Evolutionary conservation across 2,888 invertebrate genomes (phyloP).

Genomic region (Tipula helvola): DNA sequence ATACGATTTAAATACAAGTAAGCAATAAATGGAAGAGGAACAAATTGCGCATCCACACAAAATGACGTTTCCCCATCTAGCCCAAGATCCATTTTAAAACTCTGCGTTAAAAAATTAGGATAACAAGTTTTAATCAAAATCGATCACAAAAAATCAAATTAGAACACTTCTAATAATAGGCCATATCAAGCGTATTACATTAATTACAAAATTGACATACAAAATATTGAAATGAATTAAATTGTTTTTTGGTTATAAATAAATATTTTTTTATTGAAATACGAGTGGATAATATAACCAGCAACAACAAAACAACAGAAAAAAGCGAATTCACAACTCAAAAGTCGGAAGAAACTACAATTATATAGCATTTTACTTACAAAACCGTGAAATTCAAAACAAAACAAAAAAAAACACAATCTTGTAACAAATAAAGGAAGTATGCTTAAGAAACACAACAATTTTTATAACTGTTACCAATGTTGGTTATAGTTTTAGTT

Average conservation of each 20-base stretch:
- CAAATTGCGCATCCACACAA: too few species aligned
- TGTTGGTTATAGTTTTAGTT: not conserved
- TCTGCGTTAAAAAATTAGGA: too few species aligned
- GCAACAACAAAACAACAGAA: not conserved
- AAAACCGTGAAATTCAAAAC: not conserved
- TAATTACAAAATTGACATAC: not conserved
- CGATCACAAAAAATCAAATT: not conserved
- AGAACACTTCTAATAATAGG: not conserved
- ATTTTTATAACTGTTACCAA: not conserved
- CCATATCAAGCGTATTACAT: not conserved
- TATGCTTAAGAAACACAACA: slow-evolving; percentile 4
- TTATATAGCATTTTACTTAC: not conserved
- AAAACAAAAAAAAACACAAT: not conserved
- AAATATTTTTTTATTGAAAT: not conserved
- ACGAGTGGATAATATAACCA: not conserved
- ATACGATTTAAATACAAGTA: too few species aligned
- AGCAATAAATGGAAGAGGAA: too few species aligned
- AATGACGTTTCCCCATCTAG: too few species aligned
- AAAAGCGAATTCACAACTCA: not conserved
- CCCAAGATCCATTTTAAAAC: too few species aligned
- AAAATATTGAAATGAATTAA: not conserved
- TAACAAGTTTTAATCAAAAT: not conserved
- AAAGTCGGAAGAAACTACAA: slow-evolving; percentile 4
- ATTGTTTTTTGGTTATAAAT: not conserved
- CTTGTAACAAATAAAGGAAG: slow-evolving; percentile 4